These are phyloP conservation scores for Nomada ruficornis DNA, from an alignment of 2,888 invertebrate species.

Conservation along the genomic window DNA sequence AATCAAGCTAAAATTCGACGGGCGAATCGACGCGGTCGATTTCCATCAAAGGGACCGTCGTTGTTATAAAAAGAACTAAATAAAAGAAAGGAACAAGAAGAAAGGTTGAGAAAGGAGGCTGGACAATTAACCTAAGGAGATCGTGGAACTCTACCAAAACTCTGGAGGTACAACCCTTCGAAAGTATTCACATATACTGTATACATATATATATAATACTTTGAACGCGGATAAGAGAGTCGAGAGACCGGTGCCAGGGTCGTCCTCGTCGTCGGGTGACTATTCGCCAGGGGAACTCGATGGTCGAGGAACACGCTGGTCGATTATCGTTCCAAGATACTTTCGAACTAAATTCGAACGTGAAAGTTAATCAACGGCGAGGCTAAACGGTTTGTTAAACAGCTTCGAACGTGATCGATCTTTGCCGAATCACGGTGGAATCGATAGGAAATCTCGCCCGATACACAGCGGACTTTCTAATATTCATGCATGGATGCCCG, in stretches of 20 bases:
- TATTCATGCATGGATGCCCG: conserved; percentile 48
- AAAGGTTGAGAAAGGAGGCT: conserved; percentile 10
- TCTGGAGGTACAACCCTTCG: no score
- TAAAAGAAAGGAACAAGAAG: not conserved
- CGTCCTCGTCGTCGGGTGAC: conserved; percentile 7
- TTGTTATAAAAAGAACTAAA: not conserved
- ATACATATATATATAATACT: no score
- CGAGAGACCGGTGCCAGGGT: conserved; percentile 4
- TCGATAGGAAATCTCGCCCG: not conserved
- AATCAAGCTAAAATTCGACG: no score
- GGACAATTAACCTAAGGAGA: conserved; percentile 7
- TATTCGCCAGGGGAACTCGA: conserved; percentile 23
- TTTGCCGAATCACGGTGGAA: conserved; percentile 18
- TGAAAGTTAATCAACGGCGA: conserved; percentile 59
- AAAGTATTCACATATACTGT: no score
- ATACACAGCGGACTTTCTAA: not conserved
- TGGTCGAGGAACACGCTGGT: conserved; percentile 16
- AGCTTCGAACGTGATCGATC: conserved; percentile 30
- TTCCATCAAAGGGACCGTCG: not conserved
- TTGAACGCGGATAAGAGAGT: not conserved
- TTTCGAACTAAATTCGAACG: conserved; percentile 50
- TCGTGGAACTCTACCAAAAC: not conserved
- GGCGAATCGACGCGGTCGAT: no score
- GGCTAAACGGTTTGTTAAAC: conserved; percentile 21
- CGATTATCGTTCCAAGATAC: conserved; percentile 41